Conservation (phyloP, 2,888 invertebrate species). For the Epistrophe grossulariae region DNA sequence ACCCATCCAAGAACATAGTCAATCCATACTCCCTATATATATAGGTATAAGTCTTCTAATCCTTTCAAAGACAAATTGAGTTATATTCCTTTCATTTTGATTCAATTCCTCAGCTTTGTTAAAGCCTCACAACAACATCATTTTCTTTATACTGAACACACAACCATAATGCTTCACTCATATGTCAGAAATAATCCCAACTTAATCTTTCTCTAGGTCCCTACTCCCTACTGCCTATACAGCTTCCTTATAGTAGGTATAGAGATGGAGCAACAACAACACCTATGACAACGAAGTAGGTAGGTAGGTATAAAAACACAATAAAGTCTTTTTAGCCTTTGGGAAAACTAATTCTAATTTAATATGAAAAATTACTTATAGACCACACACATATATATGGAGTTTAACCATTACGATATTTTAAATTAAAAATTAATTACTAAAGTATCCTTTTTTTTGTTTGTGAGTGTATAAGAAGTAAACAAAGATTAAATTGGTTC, state of each 20-base stretch:
- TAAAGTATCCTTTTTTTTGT: not conserved
- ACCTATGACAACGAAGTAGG: not conserved
- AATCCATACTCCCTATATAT: not conserved
- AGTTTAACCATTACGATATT: conserved; percentile 9
- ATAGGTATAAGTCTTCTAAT: conserved; percentile 16
- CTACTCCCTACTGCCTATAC: too few species aligned
- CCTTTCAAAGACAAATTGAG: conserved; percentile 47
- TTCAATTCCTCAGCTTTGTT: conserved; percentile 30
- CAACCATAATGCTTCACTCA: conserved; percentile 26
- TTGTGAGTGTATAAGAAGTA: too few species aligned
- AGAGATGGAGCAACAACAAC: not conserved
- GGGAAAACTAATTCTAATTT: conserved; percentile 13
- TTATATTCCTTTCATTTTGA: conserved; percentile 33
- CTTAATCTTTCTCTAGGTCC: conserved; percentile 12
- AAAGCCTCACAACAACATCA: conserved; percentile 34
- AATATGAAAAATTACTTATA: not conserved
- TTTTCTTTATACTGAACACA: conserved; percentile 2
- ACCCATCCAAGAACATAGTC: conserved; percentile 2
- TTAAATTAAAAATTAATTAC: conserved; percentile 38
- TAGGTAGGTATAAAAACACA: not conserved
- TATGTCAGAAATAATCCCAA: conserved; percentile 22
- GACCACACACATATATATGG: not conserved
- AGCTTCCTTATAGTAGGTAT: not conserved
- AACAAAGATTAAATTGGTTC: conserved; percentile 10
- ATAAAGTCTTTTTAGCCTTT: conserved; percentile 15